Evolutionary conservation across 2,888 invertebrate species (phyloP).

Genomic region (Napeogenes sylphis): DNA sequence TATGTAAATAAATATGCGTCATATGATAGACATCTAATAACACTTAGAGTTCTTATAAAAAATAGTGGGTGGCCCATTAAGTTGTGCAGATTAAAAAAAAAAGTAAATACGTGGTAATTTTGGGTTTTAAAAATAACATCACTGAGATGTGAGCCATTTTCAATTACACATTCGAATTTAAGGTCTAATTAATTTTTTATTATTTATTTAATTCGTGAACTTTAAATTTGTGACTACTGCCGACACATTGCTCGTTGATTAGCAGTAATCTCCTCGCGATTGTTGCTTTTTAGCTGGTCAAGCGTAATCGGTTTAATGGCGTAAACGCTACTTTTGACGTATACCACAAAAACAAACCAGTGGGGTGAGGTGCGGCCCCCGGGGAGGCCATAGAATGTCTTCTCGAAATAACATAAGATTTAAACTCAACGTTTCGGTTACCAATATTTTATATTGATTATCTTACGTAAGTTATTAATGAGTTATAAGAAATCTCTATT

Average conservation of each 20-base stretch:
- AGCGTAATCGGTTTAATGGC: conserved; percentile 11
- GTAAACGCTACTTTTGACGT: conserved; percentile 13
- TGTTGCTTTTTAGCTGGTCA: conserved; percentile 8
- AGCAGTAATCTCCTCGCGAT: conserved; percentile 19
- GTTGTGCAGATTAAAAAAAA: neutral
- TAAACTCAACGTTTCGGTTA: no score
- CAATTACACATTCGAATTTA: conserved; percentile 19
- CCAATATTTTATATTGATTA: no score
- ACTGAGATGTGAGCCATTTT: conserved; percentile 19
- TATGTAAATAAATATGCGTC: no score
- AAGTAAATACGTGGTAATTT: conserved; percentile 11
- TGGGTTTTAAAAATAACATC: conserved; percentile 23
- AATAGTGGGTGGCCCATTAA: no score
- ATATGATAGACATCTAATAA: no score
- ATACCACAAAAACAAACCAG: conserved; percentile 15
- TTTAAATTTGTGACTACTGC: conserved; percentile 22
- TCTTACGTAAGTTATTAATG: no score
- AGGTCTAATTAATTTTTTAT: conserved; percentile 15
- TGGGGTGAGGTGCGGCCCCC: conserved; percentile 11
- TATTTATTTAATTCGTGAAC: no score
- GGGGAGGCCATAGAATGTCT: no score
- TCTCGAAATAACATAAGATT: no score
- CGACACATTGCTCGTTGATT: conserved; percentile 21
- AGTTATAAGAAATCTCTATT: no score
- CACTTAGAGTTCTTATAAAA: no score